These are phyloP conservation scores for Alviniconcha marisindica DNA, from an alignment of 1,140 invertebrate genomes.

Conservation along the genomic window DNA sequence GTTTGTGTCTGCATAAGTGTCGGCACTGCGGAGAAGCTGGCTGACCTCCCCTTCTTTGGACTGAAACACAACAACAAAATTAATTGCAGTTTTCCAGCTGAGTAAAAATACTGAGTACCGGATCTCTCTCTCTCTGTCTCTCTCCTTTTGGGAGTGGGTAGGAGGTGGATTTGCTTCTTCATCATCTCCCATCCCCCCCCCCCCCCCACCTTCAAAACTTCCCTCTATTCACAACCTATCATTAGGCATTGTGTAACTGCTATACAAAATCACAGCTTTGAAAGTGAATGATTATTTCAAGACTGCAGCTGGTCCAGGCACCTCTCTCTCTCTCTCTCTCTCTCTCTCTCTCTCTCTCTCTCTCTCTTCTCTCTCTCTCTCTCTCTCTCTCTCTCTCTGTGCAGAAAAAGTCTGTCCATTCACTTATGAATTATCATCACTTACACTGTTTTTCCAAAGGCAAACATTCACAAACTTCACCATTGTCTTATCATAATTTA, in stretches of 20 bases:
- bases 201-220: too few species aligned
- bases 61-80: conserved; percentile 75
- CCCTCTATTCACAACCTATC: too few species aligned
- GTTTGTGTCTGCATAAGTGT: conserved; percentile 87
- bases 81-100: neutral
- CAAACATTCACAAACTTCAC: too few species aligned
- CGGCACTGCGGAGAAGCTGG: conserved; percentile 90
- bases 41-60: conserved; percentile 94
- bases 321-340: conserved; percentile 6
- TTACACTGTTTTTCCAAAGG: too few species aligned
- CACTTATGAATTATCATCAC: too few species aligned
- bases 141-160: neutral
- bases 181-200: too few species aligned
- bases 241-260: too few species aligned
- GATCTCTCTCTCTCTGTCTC: neutral
- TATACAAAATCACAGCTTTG: too few species aligned
- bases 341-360: neutral
- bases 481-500: too few species aligned
- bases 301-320: neutral
- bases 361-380: neutral
- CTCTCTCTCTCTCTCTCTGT: neutral
- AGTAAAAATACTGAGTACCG: neutral
- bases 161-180: neutral
- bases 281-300: too few species aligned
- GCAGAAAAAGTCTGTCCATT: too few species aligned